phyloP scores from a whole-genome alignment of 2,888 invertebrate species.

The Diaprepes abbreviatus region DNA sequence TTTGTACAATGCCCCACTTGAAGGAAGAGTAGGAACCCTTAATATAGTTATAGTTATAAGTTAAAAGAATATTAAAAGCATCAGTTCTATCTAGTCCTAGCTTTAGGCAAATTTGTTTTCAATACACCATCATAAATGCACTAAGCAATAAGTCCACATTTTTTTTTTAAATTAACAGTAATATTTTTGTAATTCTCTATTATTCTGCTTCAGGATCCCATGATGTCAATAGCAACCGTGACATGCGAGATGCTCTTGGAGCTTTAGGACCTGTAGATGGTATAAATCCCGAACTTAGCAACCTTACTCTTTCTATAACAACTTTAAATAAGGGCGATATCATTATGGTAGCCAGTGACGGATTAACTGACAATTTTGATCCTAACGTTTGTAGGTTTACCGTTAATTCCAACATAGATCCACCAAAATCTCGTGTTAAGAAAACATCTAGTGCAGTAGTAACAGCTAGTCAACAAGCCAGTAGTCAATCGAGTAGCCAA shows the following conservation, averaged over 20 bases:
- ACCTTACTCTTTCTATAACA: conserved; percentile 88
- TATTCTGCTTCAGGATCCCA: conserved; percentile 75
- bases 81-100: too few relatives aligned
- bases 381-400: conserved; percentile 93
- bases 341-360: conserved; percentile 90
- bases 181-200: not conserved
- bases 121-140: too few relatives aligned
- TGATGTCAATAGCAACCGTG: conserved; percentile 84
- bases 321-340: conserved; percentile 85
- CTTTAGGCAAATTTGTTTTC: too few relatives aligned
- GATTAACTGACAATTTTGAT: conserved; percentile 91
- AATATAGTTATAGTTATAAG: too few relatives aligned
- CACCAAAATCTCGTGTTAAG: conserved; percentile 62
- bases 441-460: conserved; percentile 57
- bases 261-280: conserved; percentile 91
- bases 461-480: conserved; percentile 26
- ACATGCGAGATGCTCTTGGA: conserved; percentile 91
- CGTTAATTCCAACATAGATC: conserved; percentile 64
- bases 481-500: not conserved
- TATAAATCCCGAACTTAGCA: conserved; percentile 86
- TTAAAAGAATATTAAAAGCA: too few relatives aligned
- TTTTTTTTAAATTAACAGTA: too few relatives aligned
- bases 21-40: too few relatives aligned
- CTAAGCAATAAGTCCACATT: too few relatives aligned
- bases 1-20: too few relatives aligned